A percentile compares a stretch with the other conserved stretches of the same genome.
Evolutionary conservation across 2,888 invertebrate species (phyloP).

Genomic region (Ichneumoninae sp.): DNA sequence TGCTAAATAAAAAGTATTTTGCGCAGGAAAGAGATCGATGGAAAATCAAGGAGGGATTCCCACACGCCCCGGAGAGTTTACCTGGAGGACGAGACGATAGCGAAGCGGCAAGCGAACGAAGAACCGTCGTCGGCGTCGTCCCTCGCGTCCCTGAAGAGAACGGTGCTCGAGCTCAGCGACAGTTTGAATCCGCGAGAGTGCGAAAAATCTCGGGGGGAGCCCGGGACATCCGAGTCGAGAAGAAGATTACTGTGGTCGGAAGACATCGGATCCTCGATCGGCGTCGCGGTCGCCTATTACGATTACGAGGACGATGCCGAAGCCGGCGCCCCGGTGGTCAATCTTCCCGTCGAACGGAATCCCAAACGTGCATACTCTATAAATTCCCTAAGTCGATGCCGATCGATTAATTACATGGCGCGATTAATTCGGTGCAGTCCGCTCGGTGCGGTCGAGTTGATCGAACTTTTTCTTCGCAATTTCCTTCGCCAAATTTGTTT

Average conservation of each 20-base stretch:
- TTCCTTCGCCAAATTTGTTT: too few relatives aligned
- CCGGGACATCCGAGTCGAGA: slow-evolving; percentile 17
- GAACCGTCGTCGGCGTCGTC: slow-evolving; percentile 51
- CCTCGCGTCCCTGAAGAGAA: slow-evolving; percentile 73
- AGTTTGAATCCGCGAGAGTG: slow-evolving; percentile 62
- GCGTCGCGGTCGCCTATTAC: slow-evolving; percentile 73
- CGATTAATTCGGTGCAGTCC: not conserved
- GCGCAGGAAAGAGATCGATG: slow-evolving; percentile 9
- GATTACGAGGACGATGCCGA: slow-evolving; percentile 74
- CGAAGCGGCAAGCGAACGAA: slow-evolving; percentile 57
- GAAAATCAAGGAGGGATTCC: slow-evolving; percentile 3
- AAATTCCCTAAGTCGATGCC: not conserved
- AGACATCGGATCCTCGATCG: slow-evolving; percentile 41
- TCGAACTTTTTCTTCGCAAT: not conserved
- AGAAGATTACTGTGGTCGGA: slow-evolving; percentile 66
- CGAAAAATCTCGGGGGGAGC: slow-evolving; percentile 4
- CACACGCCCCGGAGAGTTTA: slow-evolving; percentile 51
- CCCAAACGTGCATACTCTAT: slow-evolving; percentile 35
- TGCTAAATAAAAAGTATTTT: not conserved
- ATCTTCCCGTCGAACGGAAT: slow-evolving; percentile 33
- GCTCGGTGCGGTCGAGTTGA: not conserved
- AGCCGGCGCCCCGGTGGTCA: not conserved
- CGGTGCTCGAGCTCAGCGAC: slow-evolving; percentile 71
- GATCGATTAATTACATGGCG: not conserved
- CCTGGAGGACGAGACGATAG: slow-evolving; percentile 63